These are phyloP conservation scores for Synergus japonicus DNA, from an alignment of 2,888 invertebrate species.

Conservation along the genomic window DNA sequence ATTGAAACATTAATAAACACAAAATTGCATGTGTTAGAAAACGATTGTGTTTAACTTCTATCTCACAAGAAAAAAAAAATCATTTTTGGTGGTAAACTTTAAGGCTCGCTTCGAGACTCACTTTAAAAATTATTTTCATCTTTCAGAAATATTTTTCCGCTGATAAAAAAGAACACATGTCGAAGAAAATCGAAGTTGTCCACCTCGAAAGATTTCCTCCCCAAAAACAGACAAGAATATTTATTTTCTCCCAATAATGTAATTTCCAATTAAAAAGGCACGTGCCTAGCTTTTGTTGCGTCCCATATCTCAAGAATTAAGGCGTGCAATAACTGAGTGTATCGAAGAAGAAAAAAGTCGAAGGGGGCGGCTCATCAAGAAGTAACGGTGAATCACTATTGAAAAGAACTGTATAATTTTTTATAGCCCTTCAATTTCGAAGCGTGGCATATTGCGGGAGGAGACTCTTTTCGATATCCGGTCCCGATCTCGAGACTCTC, in stretches of 20 bases:
- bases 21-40: no score
- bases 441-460: constrained; percentile 64
- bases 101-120: no score
- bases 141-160: no score
- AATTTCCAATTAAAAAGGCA: constrained; percentile 13
- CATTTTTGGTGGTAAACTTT: no score
- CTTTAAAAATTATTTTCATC: no score
- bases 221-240: neutral
- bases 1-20: no score
- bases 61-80: no score
- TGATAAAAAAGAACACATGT: no score
- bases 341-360: constrained; percentile 22
- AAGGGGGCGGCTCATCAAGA: neutral
- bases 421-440: constrained; percentile 46
- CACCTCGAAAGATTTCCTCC: no score
- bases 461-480: constrained; percentile 64
- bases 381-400: constrained; percentile 9
- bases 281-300: neutral
- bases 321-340: neutral
- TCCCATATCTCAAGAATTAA: neutral
- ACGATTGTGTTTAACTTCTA: no score
- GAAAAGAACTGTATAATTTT: constrained; percentile 37
- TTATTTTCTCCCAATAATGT: neutral
- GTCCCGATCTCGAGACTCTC: constrained; percentile 61
- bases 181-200: no score